phyloP scores from a whole-genome alignment of 2,888 invertebrate genomes.

The Octonoba sinensis region DNA sequence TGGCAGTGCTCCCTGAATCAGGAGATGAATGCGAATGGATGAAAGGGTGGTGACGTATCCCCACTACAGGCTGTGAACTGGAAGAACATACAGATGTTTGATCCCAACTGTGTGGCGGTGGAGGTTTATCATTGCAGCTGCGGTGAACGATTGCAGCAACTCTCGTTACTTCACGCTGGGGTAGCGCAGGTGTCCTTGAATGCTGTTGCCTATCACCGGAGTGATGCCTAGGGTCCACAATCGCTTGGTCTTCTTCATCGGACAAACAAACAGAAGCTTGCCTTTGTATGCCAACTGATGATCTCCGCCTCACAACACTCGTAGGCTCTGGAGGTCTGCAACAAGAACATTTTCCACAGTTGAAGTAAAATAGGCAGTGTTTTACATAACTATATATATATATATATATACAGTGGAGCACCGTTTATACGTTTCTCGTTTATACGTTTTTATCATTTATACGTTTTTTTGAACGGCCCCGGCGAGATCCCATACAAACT shows the following conservation, averaged over 20 bases:
- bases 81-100: conserved; percentile 59
- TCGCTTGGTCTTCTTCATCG: conserved; percentile 62
- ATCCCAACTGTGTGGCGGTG: conserved; percentile 50
- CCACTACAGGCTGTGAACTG: conserved; percentile 57
- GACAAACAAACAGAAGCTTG: conserved; percentile 65
- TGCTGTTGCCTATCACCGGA: conserved; percentile 27
- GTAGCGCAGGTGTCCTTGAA: conserved; percentile 38
- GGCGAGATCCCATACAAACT: too few relatives aligned
- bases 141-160: conserved; percentile 61
- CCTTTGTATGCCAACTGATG: conserved; percentile 63
- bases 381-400: too few relatives aligned
- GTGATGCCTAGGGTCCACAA: conserved; percentile 27
- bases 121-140: conserved; percentile 60
- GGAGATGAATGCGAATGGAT: conserved; percentile 62
- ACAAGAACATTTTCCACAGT: not conserved
- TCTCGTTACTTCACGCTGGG: conserved; percentile 45
- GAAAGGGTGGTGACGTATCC: conserved; percentile 53
- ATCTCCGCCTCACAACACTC: conserved; percentile 58
- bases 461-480: too few relatives aligned
- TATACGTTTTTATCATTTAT: too few relatives aligned
- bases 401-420: too few relatives aligned
- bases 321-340: conserved; percentile 60
- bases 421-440: too few relatives aligned
- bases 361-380: too few relatives aligned
- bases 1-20: conserved; percentile 58